These are phyloP conservation scores for Beroe forskalii DNA, from an alignment of 37 sponge, comb jelly and placozoan genomes.

Conservation along the genomic window DNA sequence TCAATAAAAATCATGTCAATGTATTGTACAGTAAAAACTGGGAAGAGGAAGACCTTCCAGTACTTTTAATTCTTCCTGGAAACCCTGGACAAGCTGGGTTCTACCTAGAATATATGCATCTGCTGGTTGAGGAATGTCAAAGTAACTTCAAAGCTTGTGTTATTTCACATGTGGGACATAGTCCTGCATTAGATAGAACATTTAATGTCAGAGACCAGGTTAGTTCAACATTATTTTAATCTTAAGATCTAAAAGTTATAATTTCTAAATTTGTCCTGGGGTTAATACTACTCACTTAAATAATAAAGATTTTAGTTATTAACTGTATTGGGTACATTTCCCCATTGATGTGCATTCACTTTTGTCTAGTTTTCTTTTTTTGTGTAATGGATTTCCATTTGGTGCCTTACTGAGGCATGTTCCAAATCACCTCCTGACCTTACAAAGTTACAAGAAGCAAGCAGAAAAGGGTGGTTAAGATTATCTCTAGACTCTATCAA, in stretches of 20 bases:
- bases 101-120: constrained; percentile 14
- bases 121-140: not conserved
- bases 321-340: not conserved
- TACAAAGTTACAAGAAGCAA: too few relatives aligned
- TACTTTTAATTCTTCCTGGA: constrained; percentile 10
- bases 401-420: too few relatives aligned
- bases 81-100: constrained; percentile 59
- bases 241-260: too few relatives aligned
- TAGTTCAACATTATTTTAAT: not conserved
- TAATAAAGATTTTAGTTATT: too few relatives aligned
- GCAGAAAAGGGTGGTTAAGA: too few relatives aligned
- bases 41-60: constrained; percentile 14
- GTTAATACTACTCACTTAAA: too few relatives aligned
- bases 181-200: constrained; percentile 16
- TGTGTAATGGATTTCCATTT: too few relatives aligned
- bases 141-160: constrained; percentile 25
- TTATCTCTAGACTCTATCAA: too few relatives aligned
- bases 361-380: too few relatives aligned
- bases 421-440: too few relatives aligned
- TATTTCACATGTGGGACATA: constrained; percentile 45
- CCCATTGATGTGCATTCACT: too few relatives aligned
- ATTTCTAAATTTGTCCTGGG: too few relatives aligned
- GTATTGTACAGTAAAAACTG: constrained; percentile 32
- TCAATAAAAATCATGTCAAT: constrained; percentile 36
- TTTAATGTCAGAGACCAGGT: constrained; percentile 63